Conservation (phyloP, 2,113 vertebrate genomes). For the Canis aureus region DNA sequence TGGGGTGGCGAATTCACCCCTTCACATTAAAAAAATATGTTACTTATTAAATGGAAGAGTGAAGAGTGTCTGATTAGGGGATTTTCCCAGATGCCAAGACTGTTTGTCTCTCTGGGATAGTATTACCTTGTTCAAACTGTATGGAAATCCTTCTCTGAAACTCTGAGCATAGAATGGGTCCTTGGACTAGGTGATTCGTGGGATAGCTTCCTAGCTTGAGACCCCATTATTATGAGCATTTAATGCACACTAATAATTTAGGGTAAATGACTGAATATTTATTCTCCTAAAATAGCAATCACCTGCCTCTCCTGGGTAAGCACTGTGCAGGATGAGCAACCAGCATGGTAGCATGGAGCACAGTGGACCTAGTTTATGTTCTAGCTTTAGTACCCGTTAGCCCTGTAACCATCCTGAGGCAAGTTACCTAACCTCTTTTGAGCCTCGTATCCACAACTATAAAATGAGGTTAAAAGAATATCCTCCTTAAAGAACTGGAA, state of each 20-base stretch:
- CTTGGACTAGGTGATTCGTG: not conserved
- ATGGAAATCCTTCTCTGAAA: conserved; percentile 34
- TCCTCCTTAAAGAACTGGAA: not conserved
- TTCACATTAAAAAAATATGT: not conserved
- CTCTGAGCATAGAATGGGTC: not conserved
- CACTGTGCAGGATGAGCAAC: not conserved
- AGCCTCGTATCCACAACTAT: not conserved
- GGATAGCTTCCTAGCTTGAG: not conserved
- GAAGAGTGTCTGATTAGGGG: not conserved
- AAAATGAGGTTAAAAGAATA: not conserved
- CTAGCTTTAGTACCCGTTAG: not conserved
- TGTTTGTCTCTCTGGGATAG: not conserved
- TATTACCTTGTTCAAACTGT: not conserved
- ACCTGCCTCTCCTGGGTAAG: not conserved
- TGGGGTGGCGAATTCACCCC: not conserved
- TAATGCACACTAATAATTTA: not conserved
- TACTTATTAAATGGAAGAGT: not conserved
- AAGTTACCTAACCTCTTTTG: not conserved
- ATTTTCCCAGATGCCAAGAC: not conserved
- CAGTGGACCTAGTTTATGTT: not conserved
- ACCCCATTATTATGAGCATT: not conserved
- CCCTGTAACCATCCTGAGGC: not conserved
- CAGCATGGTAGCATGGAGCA: not conserved
- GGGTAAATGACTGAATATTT: not conserved
- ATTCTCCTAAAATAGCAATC: not conserved